Base-by-base conservation (phyloP, 2,888 invertebrate genomes). In the Acleris holmiana region DNA sequence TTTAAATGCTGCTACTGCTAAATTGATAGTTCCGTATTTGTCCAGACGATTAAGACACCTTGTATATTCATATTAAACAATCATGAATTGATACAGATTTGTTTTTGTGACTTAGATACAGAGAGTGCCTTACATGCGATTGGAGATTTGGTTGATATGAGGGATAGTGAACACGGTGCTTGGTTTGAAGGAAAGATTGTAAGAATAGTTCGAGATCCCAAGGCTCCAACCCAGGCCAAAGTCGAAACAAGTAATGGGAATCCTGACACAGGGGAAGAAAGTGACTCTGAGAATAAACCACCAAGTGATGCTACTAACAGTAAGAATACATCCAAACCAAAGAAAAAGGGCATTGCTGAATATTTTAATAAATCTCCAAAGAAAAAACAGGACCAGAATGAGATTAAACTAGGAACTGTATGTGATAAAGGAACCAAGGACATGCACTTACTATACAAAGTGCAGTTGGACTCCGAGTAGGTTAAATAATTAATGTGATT, bases 161-260 rank as follows among this genome's bases (percentile, higher is more conserved):
- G 93, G 64, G 94, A 95, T 73, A 76, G 80, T n/a, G 89, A 91
- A 56, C 88, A 93, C 74, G 96, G 96, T 7, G 94, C 95, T 8
- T 97, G 97, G 97, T 94, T 94, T 82, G 96, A 97, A 85, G 96
- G 94, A 0, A 93, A 91, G 76, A 92, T 96, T 68, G 71, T 88
- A 1, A 89, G 91, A 71, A 94, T 95, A 70, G 90, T 93, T 0
- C 77, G 80, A 35, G 83, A 91, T 56, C 87, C 88, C 4, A 56
- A 72, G 29, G 61, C 44, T 23, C 51, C 58, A n/a, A 15, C 18
- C 1, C 41, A 47, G 7, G 23, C 17, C 13, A 65, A 50, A 5
- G 57, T 68, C 57, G 61, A 68, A 50, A 71, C 68, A 25, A 68
- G 65, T 58, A 67, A 75, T 10, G 62, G 57, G 29, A 68, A 71